These are phyloP conservation scores for Ormyrus rosae DNA, from an alignment of 2,888 invertebrate species.

Conservation along the genomic window DNA sequence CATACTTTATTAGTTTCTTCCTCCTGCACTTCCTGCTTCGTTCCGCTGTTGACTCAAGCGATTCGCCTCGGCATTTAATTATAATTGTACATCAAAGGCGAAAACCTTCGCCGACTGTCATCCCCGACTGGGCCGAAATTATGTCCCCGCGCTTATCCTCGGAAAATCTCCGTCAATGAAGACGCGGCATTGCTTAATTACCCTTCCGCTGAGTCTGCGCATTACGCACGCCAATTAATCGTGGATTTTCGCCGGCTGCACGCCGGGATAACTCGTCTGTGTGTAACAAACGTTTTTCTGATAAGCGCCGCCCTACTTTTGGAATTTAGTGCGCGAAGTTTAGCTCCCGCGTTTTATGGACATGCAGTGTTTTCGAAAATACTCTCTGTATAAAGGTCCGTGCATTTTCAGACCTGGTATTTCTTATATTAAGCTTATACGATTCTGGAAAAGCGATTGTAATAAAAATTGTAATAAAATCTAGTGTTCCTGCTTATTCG, in stretches of 20 bases:
- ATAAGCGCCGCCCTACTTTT: slow-evolving; percentile 29
- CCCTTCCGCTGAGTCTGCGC: neutral
- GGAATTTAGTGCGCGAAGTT: slow-evolving; percentile 10
- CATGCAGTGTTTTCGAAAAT: slow-evolving; percentile 9
- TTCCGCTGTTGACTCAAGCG: neutral
- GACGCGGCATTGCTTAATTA: slow-evolving; percentile 13
- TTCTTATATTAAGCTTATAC: too few relatives aligned
- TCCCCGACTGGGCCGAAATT: neutral
- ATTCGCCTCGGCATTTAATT: slow-evolving; percentile 3
- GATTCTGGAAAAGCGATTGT: too few relatives aligned
- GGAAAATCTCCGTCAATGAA: slow-evolving; percentile 23
- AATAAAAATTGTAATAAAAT: too few relatives aligned
- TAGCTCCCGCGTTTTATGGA: slow-evolving; percentile 9
- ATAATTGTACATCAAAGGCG: slow-evolving; percentile 8
- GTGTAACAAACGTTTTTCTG: slow-evolving; percentile 17
- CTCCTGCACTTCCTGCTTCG: neutral
- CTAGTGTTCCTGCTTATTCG: too few relatives aligned
- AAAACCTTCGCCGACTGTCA: neutral
- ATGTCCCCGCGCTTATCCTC: neutral
- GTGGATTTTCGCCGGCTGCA: neutral
- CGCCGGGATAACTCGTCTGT: neutral
- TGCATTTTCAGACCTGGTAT: too few relatives aligned
- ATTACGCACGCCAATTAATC: neutral
- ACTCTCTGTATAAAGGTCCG: neutral
- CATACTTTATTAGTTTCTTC: slow-evolving; percentile 2